Conservation (phyloP, 2,797 vertebrate genomes). For the Periparus ater region DNA sequence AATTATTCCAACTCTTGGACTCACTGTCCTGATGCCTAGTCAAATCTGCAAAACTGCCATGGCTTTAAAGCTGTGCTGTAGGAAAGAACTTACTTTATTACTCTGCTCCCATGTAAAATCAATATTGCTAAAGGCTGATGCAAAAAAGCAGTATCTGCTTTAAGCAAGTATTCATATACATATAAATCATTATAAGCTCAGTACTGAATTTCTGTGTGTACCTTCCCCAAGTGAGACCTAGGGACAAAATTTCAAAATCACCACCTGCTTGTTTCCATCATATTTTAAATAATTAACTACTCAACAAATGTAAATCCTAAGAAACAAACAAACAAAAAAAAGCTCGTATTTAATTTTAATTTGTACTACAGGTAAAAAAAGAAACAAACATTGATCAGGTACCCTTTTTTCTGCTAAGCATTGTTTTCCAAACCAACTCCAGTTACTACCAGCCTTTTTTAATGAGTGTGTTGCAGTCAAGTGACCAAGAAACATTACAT, state of each 20-base stretch:
- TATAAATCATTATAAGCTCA: neutral
- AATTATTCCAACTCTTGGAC: neutral
- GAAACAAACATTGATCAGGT: neutral
- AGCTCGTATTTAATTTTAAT: neutral
- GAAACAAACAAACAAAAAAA: neutral
- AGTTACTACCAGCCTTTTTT: neutral
- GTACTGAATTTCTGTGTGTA: neutral
- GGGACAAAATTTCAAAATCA: conserved; percentile 3
- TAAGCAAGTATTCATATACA: neutral
- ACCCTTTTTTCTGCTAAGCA: neutral
- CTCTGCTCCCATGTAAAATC: neutral
- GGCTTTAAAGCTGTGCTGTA: neutral
- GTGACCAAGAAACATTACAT: neutral
- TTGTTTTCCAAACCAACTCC: neutral
- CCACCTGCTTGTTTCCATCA: neutral
- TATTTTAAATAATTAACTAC: conserved; percentile 22
- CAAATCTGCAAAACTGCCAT: neutral
- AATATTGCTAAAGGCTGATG: neutral
- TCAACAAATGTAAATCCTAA: neutral
- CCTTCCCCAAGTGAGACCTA: neutral
- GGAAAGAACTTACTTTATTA: neutral
- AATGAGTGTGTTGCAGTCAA: neutral
- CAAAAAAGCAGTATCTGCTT: neutral
- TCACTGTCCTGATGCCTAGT: neutral
- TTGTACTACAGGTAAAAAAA: neutral